phyloP scores from a whole-genome alignment of 2,888 invertebrate genomes.

The Argyresthia goedartella region DNA sequence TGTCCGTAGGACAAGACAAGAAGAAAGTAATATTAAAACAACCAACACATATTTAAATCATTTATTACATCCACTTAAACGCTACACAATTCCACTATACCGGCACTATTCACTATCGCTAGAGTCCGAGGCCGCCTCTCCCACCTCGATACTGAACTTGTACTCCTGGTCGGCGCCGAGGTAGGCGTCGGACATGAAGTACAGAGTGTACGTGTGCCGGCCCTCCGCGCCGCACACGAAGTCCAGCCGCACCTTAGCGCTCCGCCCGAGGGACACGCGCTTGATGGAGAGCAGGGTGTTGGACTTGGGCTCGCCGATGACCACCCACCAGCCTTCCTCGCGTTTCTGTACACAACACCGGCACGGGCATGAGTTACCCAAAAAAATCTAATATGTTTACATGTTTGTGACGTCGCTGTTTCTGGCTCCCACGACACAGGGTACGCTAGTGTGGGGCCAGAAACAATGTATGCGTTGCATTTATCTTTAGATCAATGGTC shows the following conservation, averaged over 20 bases:
- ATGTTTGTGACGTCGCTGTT: too few species aligned
- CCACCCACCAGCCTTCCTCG: constrained; percentile 98
- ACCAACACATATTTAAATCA: too few species aligned
- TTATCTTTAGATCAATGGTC: too few species aligned
- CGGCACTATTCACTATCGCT: background rate
- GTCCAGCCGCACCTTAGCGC: constrained; percentile 88
- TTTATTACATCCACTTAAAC: too few species aligned
- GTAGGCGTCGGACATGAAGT: constrained; percentile 99
- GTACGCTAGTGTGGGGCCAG: too few species aligned
- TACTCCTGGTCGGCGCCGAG: constrained; percentile 99
- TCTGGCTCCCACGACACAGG: too few species aligned
- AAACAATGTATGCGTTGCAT: background rate
- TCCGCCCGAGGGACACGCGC: constrained; percentile 93
- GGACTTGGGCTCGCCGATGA: constrained; percentile 95
- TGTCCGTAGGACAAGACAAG: too few species aligned
- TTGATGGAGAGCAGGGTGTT: constrained; percentile 98
- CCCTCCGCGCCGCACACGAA: constrained; percentile 94
- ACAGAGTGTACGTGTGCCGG: constrained; percentile 92
- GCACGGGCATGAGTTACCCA: background rate
- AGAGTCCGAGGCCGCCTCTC: constrained; percentile 42
- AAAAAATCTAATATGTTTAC: background rate
- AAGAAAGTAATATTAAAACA: too few species aligned
- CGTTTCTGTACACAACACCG: constrained; percentile 80
- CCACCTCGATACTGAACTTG: constrained; percentile 88
- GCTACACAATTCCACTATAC: too few species aligned